These are phyloP conservation scores for Gymnobelideus leadbeateri DNA, from an alignment of 2,113 vertebrate genomes.

Conservation along the genomic window DNA sequence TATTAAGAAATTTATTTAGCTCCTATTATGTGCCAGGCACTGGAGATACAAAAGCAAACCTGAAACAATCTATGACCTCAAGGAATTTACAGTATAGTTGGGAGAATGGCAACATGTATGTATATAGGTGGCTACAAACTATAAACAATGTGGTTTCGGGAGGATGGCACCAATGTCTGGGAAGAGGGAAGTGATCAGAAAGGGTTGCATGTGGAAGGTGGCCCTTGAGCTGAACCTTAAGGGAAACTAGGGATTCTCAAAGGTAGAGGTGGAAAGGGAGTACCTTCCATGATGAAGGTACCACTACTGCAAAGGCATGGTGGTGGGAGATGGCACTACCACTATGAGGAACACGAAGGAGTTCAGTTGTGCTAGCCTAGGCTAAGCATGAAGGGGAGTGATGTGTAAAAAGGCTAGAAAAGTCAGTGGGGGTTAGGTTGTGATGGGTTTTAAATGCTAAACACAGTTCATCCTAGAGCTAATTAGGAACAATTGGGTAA, in stretches of 20 bases:
- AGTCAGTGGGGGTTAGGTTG: background rate
- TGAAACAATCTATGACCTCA: background rate
- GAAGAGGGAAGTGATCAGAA: background rate
- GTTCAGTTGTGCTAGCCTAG: background rate
- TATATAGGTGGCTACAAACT: background rate
- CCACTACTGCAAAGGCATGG: background rate
- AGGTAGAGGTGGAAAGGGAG: background rate
- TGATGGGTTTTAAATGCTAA: background rate
- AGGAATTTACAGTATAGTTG: background rate
- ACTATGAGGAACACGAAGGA: background rate
- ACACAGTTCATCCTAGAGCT: background rate
- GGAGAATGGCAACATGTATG: background rate
- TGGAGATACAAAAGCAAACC: background rate
- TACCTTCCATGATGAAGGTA: background rate
- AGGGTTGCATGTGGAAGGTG: background rate
- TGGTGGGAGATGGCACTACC: background rate
- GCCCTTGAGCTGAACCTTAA: background rate
- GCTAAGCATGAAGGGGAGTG: background rate
- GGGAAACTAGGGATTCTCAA: background rate
- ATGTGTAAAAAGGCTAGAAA: background rate
- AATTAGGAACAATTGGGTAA: background rate
- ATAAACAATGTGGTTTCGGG: background rate
- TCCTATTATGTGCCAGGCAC: background rate
- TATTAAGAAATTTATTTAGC: background rate
- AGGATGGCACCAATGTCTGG: background rate